Conservation (phyloP, 2,888 invertebrate species). For the Epirrhoe tristata region DNA sequence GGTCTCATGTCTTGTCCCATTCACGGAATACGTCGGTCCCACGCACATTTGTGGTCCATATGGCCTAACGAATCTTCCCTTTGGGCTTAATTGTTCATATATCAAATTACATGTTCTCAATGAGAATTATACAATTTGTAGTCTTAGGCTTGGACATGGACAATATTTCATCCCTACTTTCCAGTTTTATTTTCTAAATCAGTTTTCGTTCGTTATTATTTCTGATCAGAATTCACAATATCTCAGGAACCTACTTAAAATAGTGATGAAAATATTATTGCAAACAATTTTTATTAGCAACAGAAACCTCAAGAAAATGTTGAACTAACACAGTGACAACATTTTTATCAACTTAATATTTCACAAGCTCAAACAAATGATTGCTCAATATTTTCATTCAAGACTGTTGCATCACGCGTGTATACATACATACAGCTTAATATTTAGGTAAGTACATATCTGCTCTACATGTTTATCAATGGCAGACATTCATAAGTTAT, state of each 20-base stretch:
- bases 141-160: too few species aligned
- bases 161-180: too few species aligned
- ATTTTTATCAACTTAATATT: constrained; percentile 7
- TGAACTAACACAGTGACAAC: not conserved
- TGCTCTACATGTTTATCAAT: constrained; percentile 72
- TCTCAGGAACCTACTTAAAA: not conserved
- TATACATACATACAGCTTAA: constrained; percentile 34
- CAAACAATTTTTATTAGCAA: not conserved
- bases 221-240: not conserved
- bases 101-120: constrained; percentile 37
- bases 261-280: not conserved
- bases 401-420: constrained; percentile 24
- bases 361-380: constrained; percentile 10
- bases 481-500: constrained; percentile 79
- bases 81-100: constrained; percentile 31
- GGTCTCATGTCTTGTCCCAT: constrained; percentile 73
- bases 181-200: too few species aligned
- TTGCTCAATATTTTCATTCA: constrained; percentile 27
- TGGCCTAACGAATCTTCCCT: constrained; percentile 52
- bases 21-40: constrained; percentile 71
- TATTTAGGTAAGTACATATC: constrained; percentile 42
- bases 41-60: constrained; percentile 77
- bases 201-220: not conserved
- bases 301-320: not conserved
- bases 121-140: constrained; percentile 11